Conservation (phyloP, 2,888 invertebrate genomes). For the Stegophylla sp. region DNA sequence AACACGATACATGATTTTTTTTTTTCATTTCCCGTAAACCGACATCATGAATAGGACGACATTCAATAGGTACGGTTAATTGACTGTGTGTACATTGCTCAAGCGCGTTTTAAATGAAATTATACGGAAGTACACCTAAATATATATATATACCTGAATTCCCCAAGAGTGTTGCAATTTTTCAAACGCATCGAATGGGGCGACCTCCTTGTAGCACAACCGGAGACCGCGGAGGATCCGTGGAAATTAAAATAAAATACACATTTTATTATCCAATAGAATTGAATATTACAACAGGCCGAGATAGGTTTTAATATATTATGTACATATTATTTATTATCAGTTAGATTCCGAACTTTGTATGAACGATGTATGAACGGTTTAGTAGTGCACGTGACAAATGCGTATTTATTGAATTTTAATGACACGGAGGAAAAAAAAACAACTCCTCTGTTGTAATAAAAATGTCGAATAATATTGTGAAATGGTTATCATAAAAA, state of each 20-base stretch:
- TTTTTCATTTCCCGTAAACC: not conserved
- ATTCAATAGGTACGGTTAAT: not conserved
- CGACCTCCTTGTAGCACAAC: not conserved
- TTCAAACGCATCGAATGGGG: slow-evolving; percentile 5
- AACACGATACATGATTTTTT: not conserved
- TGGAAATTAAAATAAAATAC: slow-evolving; percentile 1
- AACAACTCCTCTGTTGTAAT: too few species aligned
- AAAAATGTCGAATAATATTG: too few species aligned
- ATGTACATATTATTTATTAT: not conserved
- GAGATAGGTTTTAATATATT: not conserved
- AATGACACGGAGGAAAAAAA: too few species aligned
- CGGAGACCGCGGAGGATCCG: not conserved
- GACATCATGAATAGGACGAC: not conserved
- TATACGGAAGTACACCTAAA: not conserved
- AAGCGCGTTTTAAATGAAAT: slow-evolving; percentile 31
- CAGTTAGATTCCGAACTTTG: not conserved
- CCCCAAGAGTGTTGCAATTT: slow-evolving; percentile 14
- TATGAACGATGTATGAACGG: slow-evolving; percentile 1
- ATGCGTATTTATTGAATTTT: too few species aligned
- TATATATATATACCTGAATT: too few species aligned
- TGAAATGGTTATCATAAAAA: too few species aligned
- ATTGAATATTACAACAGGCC: not conserved
- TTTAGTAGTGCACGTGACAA: slow-evolving; percentile 24
- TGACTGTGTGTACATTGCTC: not conserved
- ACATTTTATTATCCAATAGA: not conserved